Base-by-base conservation (phyloP, 2,888 invertebrate species). In the Neria commutata region DNA sequence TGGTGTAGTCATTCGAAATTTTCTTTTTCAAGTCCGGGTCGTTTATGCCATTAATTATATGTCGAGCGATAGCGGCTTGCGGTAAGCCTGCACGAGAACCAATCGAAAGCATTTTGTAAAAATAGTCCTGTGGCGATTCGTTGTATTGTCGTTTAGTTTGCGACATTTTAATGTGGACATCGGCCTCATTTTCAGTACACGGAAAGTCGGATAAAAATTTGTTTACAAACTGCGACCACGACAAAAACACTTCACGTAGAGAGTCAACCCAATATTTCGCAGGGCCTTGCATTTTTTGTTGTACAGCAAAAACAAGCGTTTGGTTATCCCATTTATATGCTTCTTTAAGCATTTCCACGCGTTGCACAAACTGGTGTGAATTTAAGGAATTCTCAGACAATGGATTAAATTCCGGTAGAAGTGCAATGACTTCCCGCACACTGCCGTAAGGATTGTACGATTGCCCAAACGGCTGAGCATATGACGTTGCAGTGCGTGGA, bases 261-360 rank as follows among this genome's bases (percentile, higher is more conserved):
- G 59, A 56, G 49, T 62, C 59, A 1, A 56, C 49, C 59, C 61
- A 62, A 26, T 42, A 50, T 45, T 62, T 59, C 2, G 59, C 50
- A 21, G 54, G 42, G 21, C 54, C 62, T 24, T 33, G 29, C 33
- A 37, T 23, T 23, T 54, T 47, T 21, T 50, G 52, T 19, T 60
- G 56, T n/a, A 56, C 56, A 8, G 53, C 56, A 19, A 48, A 60
- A 26, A 60, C 5, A 2, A 56, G 29, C 1, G 34, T 25, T 17
- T 52, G 48, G 21, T 59, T 46, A 33, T 34, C 47, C 59, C 55
- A 58, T 24, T 23, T 37, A 23, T 59, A 59, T 10, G 55, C 55
- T 11, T n/a, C 25, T 14, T 40, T 54, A 14, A 59, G 40, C 3
- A 34, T 8, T 16, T 53, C 42, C 1, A 56, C 56, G 14, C 48